Conservation (phyloP, 1,140 invertebrate genomes). For the Schlechtendalia chinensis region DNA sequence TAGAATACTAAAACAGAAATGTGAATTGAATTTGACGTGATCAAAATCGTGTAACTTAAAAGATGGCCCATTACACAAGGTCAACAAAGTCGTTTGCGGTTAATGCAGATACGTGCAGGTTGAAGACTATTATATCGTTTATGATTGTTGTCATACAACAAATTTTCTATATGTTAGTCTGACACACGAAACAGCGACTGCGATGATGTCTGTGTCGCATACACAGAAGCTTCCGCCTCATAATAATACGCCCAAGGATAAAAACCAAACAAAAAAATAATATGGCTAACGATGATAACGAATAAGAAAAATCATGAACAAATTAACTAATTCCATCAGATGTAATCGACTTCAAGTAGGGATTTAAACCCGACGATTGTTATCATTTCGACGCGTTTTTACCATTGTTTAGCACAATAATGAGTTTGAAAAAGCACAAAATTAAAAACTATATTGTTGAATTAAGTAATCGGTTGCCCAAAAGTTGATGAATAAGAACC, state of each 20-base stretch:
- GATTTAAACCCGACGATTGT: not conserved
- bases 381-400: not conserved
- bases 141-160: not conserved
- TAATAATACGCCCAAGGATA: not conserved
- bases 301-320: not conserved
- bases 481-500: not conserved
- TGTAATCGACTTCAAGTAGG: not conserved
- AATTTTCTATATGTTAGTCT: not conserved
- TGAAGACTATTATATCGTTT: not conserved
- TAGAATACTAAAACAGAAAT: constrained; percentile 18
- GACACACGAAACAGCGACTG: not conserved
- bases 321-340: not conserved
- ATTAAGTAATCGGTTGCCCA: constrained; percentile 30
- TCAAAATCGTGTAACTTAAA: not conserved
- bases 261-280: not conserved
- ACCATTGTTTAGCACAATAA: constrained; percentile 9
- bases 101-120: not conserved
- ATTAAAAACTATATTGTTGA: too few relatives aligned
- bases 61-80: constrained; percentile 29
- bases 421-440: not conserved
- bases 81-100: constrained; percentile 1
- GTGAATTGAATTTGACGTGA: constrained; percentile 27
- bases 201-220: constrained; percentile 8
- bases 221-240: constrained; percentile 4
- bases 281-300: not conserved